Conservation (phyloP, 2,113 vertebrate genomes). For the Eira barbara region DNA sequence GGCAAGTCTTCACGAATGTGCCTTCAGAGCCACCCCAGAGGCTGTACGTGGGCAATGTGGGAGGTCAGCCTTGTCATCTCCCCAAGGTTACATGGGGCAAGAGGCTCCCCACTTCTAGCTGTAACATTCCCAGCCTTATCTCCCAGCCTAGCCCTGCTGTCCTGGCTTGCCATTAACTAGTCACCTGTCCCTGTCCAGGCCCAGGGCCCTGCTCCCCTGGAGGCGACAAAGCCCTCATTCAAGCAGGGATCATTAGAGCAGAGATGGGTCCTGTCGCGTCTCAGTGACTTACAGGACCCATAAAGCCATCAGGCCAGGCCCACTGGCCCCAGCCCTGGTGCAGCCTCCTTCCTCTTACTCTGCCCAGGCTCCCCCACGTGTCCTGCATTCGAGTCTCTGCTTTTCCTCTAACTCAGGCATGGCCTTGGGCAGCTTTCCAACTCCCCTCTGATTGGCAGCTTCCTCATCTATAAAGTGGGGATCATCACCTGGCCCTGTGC, state of each 20-base stretch:
- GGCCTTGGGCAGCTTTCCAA: constrained; percentile 48
- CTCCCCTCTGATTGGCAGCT: not conserved
- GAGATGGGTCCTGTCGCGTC: not conserved
- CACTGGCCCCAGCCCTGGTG: not conserved
- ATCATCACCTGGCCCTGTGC: not conserved
- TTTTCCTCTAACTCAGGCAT: constrained; percentile 47
- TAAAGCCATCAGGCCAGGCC: not conserved
- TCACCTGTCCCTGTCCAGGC: not conserved
- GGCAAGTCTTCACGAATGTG: not conserved
- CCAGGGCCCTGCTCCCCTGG: not conserved
- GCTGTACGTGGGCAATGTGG: rapidly evolving
- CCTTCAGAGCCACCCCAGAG: not conserved
- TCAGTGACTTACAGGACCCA: not conserved
- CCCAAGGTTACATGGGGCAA: not conserved
- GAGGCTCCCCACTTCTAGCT: not conserved
- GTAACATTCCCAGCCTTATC: constrained; percentile 17
- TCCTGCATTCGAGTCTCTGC: constrained; percentile 21
- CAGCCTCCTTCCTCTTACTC: not conserved
- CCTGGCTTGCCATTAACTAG: constrained; percentile 19
- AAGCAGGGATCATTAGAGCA: not conserved
- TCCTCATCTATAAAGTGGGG: constrained; percentile 53
- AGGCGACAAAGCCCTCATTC: not conserved
- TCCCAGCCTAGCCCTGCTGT: not conserved
- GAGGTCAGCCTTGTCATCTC: not conserved
- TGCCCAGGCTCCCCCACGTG: too few relatives aligned